Base-by-base conservation (phyloP, 2,113 vertebrate genomes). In the Ceyx cyanopectus region DNA sequence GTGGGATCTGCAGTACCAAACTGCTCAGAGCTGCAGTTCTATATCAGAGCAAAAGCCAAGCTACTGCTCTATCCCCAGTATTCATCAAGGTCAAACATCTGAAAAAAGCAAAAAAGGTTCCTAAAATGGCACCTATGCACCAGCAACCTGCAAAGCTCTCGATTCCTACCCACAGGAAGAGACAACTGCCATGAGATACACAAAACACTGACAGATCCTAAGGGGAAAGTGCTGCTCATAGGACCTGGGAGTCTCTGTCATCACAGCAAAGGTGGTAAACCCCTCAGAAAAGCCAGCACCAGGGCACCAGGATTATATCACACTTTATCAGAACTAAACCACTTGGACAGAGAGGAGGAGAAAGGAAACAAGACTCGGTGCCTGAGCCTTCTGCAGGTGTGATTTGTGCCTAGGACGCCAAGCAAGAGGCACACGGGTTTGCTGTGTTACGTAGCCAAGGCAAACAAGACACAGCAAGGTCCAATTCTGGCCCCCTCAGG, bases 391-490 rank as follows among this genome's bases (percentile, higher is more conserved):
- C 80, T 89, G 85, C 94, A 97, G 94, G 94, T 96, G 95, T 92
- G 95, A 95, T 87, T 83, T 93, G 92, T 94, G 73, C 73, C 84
- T 75, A 2, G 78, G 32, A 79, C 0, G 61, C 95, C 94, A 93
- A 87, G 87, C 74, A n/a, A 30, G 56, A 90, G 82, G 54, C 82
- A 89, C 76, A 54, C 0, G 11, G 87, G 26, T 26, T 75, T 40
- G 56, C 83, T 84, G 73, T 80, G 56, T 69, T 89, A 14, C 1
- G 54, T 11, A 94, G 97, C 97, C 96, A 97, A 97, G 75, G 88
- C 82, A 97, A 96, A 95, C 95, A 97, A 88, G 89, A 68, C 87
- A 76, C 63, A 89, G 86, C 85, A 73, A 95, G 80, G 78, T 70
- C 75, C 91, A 85, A 12, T 46, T 76, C 22, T 75, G 93, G 75